Evolutionary conservation across 2,888 invertebrate species (phyloP).

Genomic region (Hyposoter dolosus): DNA sequence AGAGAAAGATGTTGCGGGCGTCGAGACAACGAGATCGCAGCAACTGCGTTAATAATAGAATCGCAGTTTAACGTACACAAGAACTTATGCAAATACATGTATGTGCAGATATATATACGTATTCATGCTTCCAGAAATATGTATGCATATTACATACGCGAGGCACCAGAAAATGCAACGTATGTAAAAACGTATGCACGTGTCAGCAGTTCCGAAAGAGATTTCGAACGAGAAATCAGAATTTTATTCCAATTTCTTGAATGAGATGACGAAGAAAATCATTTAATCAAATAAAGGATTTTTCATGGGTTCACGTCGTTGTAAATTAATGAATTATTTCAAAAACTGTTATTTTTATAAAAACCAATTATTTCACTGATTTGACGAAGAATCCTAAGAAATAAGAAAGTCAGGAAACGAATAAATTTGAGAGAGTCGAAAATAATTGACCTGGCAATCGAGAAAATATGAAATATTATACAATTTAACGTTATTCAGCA

Average conservation of each 20-base stretch:
- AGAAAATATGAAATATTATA: background rate
- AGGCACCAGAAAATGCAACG: conserved; percentile 76
- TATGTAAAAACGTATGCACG: conserved; percentile 45
- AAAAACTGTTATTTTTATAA: background rate
- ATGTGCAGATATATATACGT: background rate
- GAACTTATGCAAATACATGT: conserved; percentile 14
- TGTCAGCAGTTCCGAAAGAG: background rate
- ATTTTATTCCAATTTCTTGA: background rate
- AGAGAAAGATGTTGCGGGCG: conserved; percentile 53
- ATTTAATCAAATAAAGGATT: too few relatives aligned
- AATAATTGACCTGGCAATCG: background rate
- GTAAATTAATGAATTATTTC: too few relatives aligned
- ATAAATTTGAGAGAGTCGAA: background rate
- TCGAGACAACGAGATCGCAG: conserved; percentile 58
- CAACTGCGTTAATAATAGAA: conserved; percentile 68
- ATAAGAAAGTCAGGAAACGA: background rate
- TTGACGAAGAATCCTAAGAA: background rate
- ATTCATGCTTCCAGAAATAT: conserved; percentile 10
- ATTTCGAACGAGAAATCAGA: background rate
- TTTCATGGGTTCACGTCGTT: too few relatives aligned
- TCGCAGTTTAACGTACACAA: conserved; percentile 64
- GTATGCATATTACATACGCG: conserved; percentile 28
- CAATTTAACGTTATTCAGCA: background rate
- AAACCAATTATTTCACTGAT: background rate
- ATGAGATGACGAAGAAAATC: background rate